Evolutionary conservation across 2,797 vertebrate species (phyloP).

Genomic region (Muraenolepis orangiensis): DNA sequence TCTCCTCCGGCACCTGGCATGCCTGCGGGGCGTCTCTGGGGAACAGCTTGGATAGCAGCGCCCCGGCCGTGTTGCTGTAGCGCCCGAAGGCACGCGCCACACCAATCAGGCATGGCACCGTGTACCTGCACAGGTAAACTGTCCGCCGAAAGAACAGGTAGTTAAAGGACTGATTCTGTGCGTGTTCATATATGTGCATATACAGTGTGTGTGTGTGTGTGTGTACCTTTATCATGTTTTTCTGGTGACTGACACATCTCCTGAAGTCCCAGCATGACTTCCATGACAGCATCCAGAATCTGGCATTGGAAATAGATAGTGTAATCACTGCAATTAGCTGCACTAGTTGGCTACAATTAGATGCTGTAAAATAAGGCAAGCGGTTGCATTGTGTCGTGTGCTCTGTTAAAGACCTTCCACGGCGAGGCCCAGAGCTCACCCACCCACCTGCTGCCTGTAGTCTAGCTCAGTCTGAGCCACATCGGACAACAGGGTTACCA

Average conservation of each 20-base stretch:
- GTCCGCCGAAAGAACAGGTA: slow-evolving; percentile 9
- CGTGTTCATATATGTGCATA: too few relatives aligned
- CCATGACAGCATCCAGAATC: slow-evolving; percentile 86
- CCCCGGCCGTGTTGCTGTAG: slow-evolving; percentile 87
- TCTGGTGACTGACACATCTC: slow-evolving; percentile 90
- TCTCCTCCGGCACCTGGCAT: slow-evolving; percentile 77
- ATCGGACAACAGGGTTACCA: slow-evolving; percentile 89
- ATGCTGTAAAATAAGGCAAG: neutral
- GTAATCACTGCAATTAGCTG: neutral
- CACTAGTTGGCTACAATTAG: neutral
- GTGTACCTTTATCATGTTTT: slow-evolving; percentile 88
- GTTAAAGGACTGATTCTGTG: neutral
- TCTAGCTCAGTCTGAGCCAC: slow-evolving; percentile 85
- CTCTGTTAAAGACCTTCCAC: neutral
- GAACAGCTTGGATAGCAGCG: slow-evolving; percentile 90
- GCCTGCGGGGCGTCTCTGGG: slow-evolving; percentile 79
- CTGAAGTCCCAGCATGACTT: slow-evolving; percentile 85
- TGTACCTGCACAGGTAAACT: slow-evolving; percentile 92
- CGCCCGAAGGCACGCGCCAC: slow-evolving; percentile 91
- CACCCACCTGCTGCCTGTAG: slow-evolving; percentile 83
- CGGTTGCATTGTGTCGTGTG: neutral
- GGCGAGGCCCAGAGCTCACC: slow-evolving; percentile 44
- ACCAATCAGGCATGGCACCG: slow-evolving; percentile 86
- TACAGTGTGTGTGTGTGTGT: slow-evolving; percentile 1
- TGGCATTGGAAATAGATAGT: slow-evolving; percentile 43